phyloP scores from a whole-genome alignment of 2,797 vertebrate species.

The Australoheros facetus region DNA sequence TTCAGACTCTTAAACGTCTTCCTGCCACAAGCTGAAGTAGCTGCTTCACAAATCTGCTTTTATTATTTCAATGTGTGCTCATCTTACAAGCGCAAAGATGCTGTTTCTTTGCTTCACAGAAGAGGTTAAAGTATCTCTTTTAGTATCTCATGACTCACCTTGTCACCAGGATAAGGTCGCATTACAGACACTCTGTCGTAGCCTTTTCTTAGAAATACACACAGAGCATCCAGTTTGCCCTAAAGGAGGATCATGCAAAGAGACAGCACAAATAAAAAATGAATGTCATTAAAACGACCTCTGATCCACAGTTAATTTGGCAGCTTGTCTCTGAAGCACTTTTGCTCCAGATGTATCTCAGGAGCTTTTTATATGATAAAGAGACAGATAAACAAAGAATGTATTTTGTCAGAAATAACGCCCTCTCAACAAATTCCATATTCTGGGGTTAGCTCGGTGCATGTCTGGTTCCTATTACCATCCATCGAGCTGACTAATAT shows the following conservation, averaged over 20 bases:
- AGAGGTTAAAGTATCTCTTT: not conserved
- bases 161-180: conserved; percentile 96
- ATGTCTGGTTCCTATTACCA: conserved; percentile 77
- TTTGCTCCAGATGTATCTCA: conserved; percentile 15
- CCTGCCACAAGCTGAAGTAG: conserved; percentile 31
- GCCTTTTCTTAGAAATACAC: conserved; percentile 90
- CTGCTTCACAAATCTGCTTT: not conserved
- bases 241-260: conserved; percentile 58
- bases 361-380: conserved; percentile 7
- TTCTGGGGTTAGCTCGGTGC: conserved; percentile 62
- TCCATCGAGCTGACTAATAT: conserved; percentile 70
- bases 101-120: not conserved
- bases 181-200: conserved; percentile 96
- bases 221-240: conserved; percentile 96
- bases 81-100: not conserved
- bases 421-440: conserved; percentile 63
- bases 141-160: conserved; percentile 79
- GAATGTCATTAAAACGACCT: not conserved
- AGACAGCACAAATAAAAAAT: not conserved
- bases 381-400: conserved; percentile 50
- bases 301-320: not conserved
- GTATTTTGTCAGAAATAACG: conserved; percentile 61
- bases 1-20: conserved; percentile 14
- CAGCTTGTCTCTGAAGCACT: conserved; percentile 1
- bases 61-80: conserved; percentile 5